Conservation (phyloP, 1,140 invertebrate species). For the Drosophila eugracilis region DNA sequence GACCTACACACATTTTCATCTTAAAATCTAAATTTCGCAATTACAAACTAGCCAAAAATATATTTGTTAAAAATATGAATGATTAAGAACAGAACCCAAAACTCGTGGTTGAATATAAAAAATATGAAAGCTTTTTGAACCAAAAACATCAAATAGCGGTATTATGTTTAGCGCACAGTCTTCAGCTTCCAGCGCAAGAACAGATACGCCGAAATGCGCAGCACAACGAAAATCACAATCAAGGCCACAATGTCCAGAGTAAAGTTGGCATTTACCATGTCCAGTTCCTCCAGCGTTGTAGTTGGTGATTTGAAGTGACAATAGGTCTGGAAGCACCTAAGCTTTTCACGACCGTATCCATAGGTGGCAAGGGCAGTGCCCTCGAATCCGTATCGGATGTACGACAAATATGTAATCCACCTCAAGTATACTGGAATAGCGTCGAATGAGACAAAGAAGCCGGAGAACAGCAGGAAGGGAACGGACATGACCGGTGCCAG, state of each 20-base stretch:
- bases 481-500: slow-evolving; percentile 97
- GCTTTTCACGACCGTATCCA: slow-evolving; percentile 91
- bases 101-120: slow-evolving; percentile 33
- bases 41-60: slow-evolving; percentile 47
- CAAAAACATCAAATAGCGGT: slow-evolving; percentile 34
- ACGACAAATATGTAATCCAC: slow-evolving; percentile 98
- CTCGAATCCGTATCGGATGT: slow-evolving; percentile 98
- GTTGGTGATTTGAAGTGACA: slow-evolving; percentile 95
- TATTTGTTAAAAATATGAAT: slow-evolving; percentile 3
- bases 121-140: slow-evolving; percentile 72
- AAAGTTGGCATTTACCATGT: slow-evolving; percentile 92
- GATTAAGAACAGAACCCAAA: slow-evolving; percentile 43
- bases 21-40: slow-evolving; percentile 16
- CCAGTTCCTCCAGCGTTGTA: slow-evolving; percentile 96
- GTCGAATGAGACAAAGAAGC: slow-evolving; percentile 98
- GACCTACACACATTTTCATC: slow-evolving; percentile 2
- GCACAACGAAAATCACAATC: slow-evolving; percentile 93
- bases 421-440: slow-evolving; percentile 97
- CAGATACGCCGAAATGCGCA: slow-evolving; percentile 95
- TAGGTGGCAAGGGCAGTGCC: slow-evolving; percentile 97
- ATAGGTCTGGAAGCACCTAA: slow-evolving; percentile 92
- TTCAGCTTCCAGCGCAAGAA: slow-evolving; percentile 95
- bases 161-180: slow-evolving; percentile 87
- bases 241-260: slow-evolving; percentile 93
- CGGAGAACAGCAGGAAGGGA: slow-evolving; percentile 96